phyloP scores from a whole-genome alignment of 1,140 invertebrate genomes.

The Condylostylus longicornis region DNA sequence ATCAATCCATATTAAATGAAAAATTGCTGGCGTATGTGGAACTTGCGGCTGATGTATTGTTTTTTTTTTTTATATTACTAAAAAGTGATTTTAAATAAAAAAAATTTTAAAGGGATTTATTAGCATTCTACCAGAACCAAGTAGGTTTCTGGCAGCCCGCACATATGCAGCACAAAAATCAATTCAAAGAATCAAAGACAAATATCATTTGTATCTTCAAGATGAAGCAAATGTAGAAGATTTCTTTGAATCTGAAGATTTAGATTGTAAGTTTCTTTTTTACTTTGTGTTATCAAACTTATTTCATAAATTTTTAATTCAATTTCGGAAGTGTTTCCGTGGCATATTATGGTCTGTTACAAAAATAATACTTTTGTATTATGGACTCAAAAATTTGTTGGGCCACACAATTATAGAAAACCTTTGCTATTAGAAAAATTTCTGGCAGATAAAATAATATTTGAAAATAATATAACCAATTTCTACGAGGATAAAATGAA shows the following conservation, averaged over 20 bases:
- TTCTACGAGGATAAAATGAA: slow-evolving; percentile 19
- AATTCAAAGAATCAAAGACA: background rate
- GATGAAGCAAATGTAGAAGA: background rate
- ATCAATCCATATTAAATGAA: too few relatives aligned
- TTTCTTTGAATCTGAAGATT: background rate
- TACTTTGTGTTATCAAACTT: too few relatives aligned
- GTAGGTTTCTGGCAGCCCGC: background rate
- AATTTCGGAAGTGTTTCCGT: background rate
- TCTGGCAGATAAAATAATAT: slow-evolving; percentile 25
- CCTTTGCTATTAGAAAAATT: slow-evolving; percentile 23
- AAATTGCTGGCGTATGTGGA: too few relatives aligned
- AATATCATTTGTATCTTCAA: background rate
- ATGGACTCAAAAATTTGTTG: slow-evolving; percentile 32
- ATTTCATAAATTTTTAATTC: background rate
- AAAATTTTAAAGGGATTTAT: background rate
- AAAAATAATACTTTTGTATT: slow-evolving; percentile 18
- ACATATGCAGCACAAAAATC: background rate
- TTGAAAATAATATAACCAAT: slow-evolving; percentile 24
- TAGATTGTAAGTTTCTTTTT: background rate
- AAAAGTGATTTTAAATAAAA: too few relatives aligned
- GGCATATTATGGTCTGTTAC: background rate
- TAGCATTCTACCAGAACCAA: background rate
- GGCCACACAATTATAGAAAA: slow-evolving; percentile 27
- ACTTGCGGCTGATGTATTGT: too few relatives aligned
- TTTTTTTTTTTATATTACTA: too few relatives aligned